A percentile compares a stretch with the other conserved stretches of the same genome.
phyloP scores from a whole-genome alignment of 2,113 vertebrate species.

The Sturnus vulgaris region DNA sequence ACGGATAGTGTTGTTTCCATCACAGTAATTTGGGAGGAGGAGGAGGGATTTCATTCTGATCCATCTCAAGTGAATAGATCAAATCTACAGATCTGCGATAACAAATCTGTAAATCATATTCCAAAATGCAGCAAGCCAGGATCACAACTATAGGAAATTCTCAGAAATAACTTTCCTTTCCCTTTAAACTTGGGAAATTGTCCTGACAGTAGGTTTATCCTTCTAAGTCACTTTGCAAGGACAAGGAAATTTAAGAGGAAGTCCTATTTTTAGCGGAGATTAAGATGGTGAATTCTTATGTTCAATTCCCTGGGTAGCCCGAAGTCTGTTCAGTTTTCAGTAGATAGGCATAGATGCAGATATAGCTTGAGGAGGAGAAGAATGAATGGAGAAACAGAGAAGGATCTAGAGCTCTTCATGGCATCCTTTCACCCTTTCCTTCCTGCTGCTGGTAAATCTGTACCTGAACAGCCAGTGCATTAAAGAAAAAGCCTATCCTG shows the following conservation, averaged over 20 bases:
- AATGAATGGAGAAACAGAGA: neutral
- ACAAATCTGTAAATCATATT: neutral
- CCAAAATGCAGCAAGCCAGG: neutral
- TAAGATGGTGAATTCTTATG: neutral
- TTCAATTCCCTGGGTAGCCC: neutral
- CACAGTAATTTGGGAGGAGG: neutral
- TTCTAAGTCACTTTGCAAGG: neutral
- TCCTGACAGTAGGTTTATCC: neutral
- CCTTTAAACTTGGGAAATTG: neutral
- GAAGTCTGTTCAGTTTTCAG: neutral
- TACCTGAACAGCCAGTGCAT: neutral
- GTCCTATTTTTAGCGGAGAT: neutral
- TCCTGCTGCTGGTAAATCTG: neutral
- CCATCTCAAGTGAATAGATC: neutral
- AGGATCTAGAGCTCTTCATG: neutral
- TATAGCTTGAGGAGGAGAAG: neutral
- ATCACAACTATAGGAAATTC: neutral
- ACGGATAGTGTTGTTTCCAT: neutral
- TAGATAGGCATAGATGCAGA: neutral
- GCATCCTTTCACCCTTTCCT: neutral
- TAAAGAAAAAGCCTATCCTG: neutral
- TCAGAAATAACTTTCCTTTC: constrained; percentile 6
- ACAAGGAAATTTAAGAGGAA: neutral
- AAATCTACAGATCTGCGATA: neutral
- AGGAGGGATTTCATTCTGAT: neutral